Conservation (phyloP, 2,113 vertebrate species). For the Dryoscopus gambensis region DNA sequence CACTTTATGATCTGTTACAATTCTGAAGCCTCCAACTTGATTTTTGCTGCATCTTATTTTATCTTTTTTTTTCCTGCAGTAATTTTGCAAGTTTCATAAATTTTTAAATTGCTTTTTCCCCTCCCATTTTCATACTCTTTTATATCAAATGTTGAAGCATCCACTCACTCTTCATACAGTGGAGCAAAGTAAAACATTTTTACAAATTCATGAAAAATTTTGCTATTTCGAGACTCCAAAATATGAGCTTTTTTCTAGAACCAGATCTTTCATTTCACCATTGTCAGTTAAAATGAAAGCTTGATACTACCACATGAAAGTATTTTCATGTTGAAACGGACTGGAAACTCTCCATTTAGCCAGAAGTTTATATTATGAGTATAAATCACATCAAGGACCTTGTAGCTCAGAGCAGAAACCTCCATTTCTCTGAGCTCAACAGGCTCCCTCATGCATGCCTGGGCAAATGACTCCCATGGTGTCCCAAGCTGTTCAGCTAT, state of each 20-base stretch:
- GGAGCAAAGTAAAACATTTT: background rate
- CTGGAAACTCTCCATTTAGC: background rate
- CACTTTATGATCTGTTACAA: background rate
- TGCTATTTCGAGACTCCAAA: background rate
- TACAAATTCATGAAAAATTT: background rate
- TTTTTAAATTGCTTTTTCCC: background rate
- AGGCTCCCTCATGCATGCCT: background rate
- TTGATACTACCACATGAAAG: background rate
- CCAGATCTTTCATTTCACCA: background rate
- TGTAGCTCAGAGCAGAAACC: background rate
- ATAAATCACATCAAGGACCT: background rate
- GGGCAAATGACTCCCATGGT: background rate
- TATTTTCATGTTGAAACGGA: background rate
- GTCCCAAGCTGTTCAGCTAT: background rate
- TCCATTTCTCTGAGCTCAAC: background rate
- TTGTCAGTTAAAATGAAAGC: background rate
- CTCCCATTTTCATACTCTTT: background rate
- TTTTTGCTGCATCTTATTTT: background rate
- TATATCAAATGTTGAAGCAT: background rate
- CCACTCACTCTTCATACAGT: background rate
- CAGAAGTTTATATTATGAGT: background rate
- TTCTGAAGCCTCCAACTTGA: background rate
- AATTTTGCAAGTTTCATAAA: slow-evolving; percentile 19
- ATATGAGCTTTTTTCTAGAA: background rate
- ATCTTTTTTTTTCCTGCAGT: background rate